Evolutionary conservation across 1,140 invertebrate genomes (phyloP).

Genomic region (Temnothorax longispinosus): DNA sequence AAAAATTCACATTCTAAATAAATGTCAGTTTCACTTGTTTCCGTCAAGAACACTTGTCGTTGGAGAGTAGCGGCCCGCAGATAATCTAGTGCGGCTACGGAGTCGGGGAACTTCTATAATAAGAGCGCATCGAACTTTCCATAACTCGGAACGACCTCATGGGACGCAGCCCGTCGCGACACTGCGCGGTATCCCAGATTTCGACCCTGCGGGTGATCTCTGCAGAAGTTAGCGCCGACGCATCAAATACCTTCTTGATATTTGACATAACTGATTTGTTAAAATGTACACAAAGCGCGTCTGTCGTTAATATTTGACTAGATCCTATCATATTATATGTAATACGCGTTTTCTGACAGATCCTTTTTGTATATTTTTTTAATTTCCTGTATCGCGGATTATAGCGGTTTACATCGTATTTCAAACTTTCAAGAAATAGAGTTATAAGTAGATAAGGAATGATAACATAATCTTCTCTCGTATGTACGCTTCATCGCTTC

Average conservation of each 20-base stretch:
- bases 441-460: slow-evolving; percentile 22
- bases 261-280: background rate
- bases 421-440: background rate
- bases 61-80: no score
- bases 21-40: slow-evolving; percentile 11
- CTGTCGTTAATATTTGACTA: background rate
- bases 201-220: slow-evolving; percentile 66
- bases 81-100: background rate
- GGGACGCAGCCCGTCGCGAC: slow-evolving; percentile 63
- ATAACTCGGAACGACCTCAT: slow-evolving; percentile 64
- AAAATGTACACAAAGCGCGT: background rate
- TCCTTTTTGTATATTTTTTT: background rate
- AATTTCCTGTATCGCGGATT: background rate
- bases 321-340: background rate
- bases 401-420: background rate
- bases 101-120: slow-evolving; percentile 34
- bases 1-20: background rate
- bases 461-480: slow-evolving; percentile 10
- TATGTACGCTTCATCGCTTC: background rate
- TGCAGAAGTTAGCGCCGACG: slow-evolving; percentile 72
- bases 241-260: slow-evolving; percentile 62
- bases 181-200: slow-evolving; percentile 69
- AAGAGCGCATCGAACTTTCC: slow-evolving; percentile 46
- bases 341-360: background rate
- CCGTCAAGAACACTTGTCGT: slow-evolving; percentile 14